Evolutionary conservation across 2,113 vertebrate genomes (phyloP).

Genomic region (Merops nubicus): DNA sequence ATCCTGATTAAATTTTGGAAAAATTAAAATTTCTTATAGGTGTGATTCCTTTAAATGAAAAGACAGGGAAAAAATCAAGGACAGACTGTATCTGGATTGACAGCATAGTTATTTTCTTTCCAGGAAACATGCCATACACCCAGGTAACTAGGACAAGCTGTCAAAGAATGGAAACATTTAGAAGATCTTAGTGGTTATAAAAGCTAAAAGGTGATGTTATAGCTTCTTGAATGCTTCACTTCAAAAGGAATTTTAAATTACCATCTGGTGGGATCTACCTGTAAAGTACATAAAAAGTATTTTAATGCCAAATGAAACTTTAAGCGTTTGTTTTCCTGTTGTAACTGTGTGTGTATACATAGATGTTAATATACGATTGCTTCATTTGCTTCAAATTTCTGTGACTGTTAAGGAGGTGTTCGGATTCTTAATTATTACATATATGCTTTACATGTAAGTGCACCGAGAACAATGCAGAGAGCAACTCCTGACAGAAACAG

Average conservation of each 20-base stretch:
- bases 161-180: neutral
- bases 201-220: neutral
- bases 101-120: neutral
- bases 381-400: neutral
- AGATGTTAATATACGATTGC: neutral
- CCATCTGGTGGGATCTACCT: neutral
- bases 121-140: neutral
- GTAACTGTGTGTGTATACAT: neutral
- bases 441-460: neutral
- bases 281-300: neutral
- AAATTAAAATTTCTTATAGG: neutral
- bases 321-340: neutral
- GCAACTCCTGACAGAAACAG: neutral
- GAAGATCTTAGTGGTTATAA: neutral
- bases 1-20: neutral
- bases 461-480: neutral
- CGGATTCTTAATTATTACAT: neutral
- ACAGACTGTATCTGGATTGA: neutral
- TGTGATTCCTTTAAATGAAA: neutral
- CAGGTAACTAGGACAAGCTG: constrained; percentile 29
- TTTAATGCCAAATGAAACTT: neutral
- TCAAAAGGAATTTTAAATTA: constrained; percentile 13
- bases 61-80: neutral
- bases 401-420: neutral
- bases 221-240: neutral